Evolutionary conservation across 2,888 invertebrate genomes (phyloP).

Genomic region (Ornithoptera alexandrae): DNA sequence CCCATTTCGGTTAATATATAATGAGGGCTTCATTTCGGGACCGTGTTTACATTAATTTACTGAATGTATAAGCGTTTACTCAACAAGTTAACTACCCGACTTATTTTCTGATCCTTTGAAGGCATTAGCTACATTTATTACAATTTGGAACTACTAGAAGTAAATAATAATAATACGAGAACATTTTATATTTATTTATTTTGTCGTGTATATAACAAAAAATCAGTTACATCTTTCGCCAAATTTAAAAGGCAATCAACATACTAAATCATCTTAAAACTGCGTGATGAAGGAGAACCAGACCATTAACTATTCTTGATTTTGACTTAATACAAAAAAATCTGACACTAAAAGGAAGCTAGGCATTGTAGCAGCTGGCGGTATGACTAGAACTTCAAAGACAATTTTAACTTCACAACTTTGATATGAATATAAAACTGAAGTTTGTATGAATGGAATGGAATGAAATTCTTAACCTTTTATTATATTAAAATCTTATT

Average conservation of each 20-base stretch:
- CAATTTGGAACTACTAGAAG: no score
- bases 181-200: no score
- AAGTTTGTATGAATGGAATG: not conserved
- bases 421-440: not conserved
- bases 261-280: no score
- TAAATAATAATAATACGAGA: no score
- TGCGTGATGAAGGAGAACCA: not conserved
- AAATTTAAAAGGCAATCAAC: no score
- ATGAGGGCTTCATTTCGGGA: conserved; percentile 64
- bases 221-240: no score
- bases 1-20: conserved; percentile 71
- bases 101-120: conserved; percentile 34
- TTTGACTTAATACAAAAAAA: not conserved
- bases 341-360: not conserved
- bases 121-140: conserved; percentile 3
- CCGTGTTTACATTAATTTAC: conserved; percentile 73
- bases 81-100: conserved; percentile 42
- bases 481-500: not conserved
- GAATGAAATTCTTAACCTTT: not conserved
- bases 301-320: not conserved
- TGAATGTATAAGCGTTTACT: conserved; percentile 42
- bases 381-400: not conserved
- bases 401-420: not conserved
- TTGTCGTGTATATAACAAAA: no score
- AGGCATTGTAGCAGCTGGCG: not conserved